A percentile compares a stretch with the other conserved stretches of the same genome.
Conservation (phyloP, 2,797 vertebrate species). For the Halcyon chelicuti region DNA sequence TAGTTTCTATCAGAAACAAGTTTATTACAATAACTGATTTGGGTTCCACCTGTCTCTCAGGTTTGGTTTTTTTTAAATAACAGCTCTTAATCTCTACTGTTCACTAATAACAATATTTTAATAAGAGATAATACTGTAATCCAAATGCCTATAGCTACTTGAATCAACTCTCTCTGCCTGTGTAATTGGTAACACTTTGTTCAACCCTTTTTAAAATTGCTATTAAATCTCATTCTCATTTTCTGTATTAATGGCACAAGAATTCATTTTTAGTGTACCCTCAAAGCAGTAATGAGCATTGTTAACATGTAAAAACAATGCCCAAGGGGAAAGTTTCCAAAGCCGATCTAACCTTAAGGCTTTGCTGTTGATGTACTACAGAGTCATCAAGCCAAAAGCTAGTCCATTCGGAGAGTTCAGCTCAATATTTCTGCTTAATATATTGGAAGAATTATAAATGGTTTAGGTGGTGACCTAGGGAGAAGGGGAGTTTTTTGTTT, state of each 20-base stretch:
- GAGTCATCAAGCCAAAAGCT: conserved; percentile 8
- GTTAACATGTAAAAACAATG: conserved; percentile 56
- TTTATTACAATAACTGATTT: neutral
- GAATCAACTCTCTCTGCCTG: conserved; percentile 12
- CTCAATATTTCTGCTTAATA: conserved; percentile 12
- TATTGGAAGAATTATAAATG: conserved; percentile 19
- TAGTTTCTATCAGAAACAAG: neutral
- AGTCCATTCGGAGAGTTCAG: conserved; percentile 26
- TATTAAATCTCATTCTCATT: conserved; percentile 61
- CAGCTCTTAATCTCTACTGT: conserved; percentile 11
- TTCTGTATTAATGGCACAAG: conserved; percentile 57
- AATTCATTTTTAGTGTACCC: conserved; percentile 62
- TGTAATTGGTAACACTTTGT: conserved; percentile 54
- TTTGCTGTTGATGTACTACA: conserved; percentile 32
- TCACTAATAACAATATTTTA: conserved; percentile 65
- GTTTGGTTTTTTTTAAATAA: neutral
- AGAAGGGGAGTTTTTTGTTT: conserved; percentile 26
- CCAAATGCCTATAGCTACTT: conserved; percentile 50
- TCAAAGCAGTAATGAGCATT: conserved; percentile 61
- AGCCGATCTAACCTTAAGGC: conserved; percentile 36
- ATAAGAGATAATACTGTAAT: conserved; percentile 28
- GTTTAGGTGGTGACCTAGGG: conserved; percentile 9
- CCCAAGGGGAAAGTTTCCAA: conserved; percentile 42
- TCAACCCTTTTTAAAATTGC: conserved; percentile 41
- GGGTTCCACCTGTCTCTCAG: neutral